These are phyloP conservation scores for Ichneumon xanthorius DNA, from an alignment of 2,888 invertebrate genomes.

Conservation along the genomic window DNA sequence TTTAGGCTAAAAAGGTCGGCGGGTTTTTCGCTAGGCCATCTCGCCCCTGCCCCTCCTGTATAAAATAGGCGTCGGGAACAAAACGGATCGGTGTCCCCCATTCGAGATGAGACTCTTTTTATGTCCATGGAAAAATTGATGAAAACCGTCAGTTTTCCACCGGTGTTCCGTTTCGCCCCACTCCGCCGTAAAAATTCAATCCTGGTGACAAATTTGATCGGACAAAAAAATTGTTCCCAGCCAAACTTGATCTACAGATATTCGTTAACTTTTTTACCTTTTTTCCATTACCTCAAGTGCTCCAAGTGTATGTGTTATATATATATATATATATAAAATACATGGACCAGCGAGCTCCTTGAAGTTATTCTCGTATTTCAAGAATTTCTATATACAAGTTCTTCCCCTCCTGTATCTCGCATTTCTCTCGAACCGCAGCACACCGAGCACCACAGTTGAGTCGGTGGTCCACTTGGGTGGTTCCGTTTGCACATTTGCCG, in stretches of 20 bases:
- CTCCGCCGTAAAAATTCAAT: neutral
- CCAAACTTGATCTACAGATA: neutral
- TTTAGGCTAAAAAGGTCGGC: too few relatives aligned
- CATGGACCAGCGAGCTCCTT: slow-evolving; percentile 20
- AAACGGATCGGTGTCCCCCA: neutral
- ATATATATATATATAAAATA: neutral
- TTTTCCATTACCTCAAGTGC: neutral
- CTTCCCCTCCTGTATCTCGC: slow-evolving; percentile 29
- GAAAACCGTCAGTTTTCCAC: neutral
- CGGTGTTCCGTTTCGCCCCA: neutral
- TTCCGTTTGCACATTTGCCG: slow-evolving; percentile 62
- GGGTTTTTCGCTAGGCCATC: too few relatives aligned
- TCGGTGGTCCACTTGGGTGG: slow-evolving; percentile 68
- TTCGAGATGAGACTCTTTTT: neutral
- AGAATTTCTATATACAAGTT: slow-evolving; percentile 35
- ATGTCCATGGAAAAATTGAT: neutral
- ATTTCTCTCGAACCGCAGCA: slow-evolving; percentile 39
- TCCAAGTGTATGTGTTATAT: neutral
- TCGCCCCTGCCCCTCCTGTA: too few relatives aligned
- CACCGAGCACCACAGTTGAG: slow-evolving; percentile 16
- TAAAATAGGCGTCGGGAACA: too few relatives aligned
- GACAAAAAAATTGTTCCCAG: neutral
- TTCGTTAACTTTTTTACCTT: neutral
- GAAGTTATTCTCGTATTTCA: slow-evolving; percentile 50
- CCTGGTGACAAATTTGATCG: neutral